Conservation (phyloP, 2,888 invertebrate species). For the Eupithecia exiguata region DNA sequence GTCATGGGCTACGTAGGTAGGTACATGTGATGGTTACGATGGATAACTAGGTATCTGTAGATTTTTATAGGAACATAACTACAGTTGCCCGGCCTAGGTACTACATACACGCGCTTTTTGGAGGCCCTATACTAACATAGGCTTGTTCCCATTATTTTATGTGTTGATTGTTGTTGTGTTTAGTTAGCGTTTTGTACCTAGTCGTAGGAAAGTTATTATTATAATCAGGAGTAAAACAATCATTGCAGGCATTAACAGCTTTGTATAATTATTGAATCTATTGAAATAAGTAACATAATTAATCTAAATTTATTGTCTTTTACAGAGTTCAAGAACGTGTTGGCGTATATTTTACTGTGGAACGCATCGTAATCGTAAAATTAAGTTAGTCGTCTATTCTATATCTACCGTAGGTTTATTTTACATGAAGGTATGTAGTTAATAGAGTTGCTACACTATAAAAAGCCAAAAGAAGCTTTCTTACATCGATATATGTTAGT, state of each 20-base stretch:
- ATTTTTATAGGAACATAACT: neutral
- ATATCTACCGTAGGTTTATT: neutral
- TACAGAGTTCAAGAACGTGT: constrained; percentile 80
- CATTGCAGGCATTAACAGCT: constrained; percentile 2
- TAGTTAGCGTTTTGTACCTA: neutral
- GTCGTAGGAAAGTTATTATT: neutral
- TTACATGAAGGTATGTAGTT: neutral
- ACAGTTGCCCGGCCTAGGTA: neutral
- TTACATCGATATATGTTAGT: no score
- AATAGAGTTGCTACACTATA: neutral
- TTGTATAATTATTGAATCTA: neutral
- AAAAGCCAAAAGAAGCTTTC: neutral
- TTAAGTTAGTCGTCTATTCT: neutral
- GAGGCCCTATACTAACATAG: no score
- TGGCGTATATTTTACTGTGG: constrained; percentile 78
- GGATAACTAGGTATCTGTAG: neutral
- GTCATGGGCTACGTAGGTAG: neutral
- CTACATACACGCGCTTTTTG: no score
- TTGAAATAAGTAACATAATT: neutral
- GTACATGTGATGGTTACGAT: neutral
- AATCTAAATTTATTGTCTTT: constrained; percentile 47
- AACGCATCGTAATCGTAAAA: constrained; percentile 60
- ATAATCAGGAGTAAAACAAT: neutral
- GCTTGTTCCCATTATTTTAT: neutral
- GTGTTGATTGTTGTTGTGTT: neutral